Evolutionary conservation across 2,797 vertebrate species (phyloP), one percentile per base, ranked within the genome.

Genomic region (Aselliscus stoliczkanus): DNA sequence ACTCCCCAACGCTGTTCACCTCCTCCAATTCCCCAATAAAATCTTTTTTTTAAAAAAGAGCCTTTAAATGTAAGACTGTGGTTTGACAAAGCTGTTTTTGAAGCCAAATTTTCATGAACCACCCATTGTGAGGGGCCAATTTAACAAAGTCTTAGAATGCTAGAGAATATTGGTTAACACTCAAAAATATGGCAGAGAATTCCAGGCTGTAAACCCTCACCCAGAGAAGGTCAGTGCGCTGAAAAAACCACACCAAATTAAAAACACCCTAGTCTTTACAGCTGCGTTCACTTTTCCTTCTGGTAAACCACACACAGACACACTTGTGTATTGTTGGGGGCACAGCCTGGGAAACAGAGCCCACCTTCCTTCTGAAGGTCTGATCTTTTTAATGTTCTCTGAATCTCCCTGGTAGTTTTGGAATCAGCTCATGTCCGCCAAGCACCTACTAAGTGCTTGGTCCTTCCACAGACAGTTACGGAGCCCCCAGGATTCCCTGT

Each of bases 401-500:
- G 31, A 56, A 25, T 21, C 15, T 67, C 42, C 29, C 34, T 54
- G 60, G 34, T 17, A 54, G 27, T 31, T 54, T 65, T 15, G 7
- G 17, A 70, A 62, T 20, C 73, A 1, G 1, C 2, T 25, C 31
- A 4, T 2, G 5, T 10, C 39, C 0, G 4, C 67, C 4, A 14
- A 58, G 52, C 12, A 9, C 44, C 44, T 20, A 3, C 34, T 8
- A 6, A 3, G 34, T 21, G 6, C 62, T 31, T 10, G 44, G 23
- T 7, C 12, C 31, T 31, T 21, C 17, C 42, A 25, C 27, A 10
- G n/a, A 25, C 27, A 10, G n/a, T 12, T 13, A 17, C 6, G 7
- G 0, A 1, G 34, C 12, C 27, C 34, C 44, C 47, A 4, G 42
- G 27, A 1, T 0, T 27, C 39, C 34, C 75, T 2, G 21, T 7